Evolutionary conservation across 2,797 vertebrate species (phyloP).

Genomic region (Enteromius fasciolatus): DNA sequence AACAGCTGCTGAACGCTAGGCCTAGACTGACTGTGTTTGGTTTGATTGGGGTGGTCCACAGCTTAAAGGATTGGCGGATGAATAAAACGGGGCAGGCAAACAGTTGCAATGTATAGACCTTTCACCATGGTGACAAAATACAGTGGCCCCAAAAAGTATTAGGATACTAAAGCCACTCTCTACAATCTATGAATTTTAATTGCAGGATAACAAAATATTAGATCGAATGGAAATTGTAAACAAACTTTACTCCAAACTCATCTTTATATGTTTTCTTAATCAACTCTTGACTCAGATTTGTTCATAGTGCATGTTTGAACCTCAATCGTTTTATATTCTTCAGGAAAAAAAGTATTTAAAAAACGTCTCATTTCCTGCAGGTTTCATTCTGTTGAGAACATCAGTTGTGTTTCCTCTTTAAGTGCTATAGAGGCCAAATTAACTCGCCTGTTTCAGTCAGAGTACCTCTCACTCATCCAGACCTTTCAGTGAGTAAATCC

Average conservation of each 20-base stretch:
- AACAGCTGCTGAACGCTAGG: slow-evolving; percentile 38
- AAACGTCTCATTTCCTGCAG: slow-evolving; percentile 28
- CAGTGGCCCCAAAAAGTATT: slow-evolving; percentile 7
- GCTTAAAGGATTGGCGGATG: slow-evolving; percentile 68
- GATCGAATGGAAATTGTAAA: background rate
- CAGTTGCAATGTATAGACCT: slow-evolving; percentile 60
- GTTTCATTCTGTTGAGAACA: slow-evolving; percentile 58
- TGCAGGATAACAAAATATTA: background rate
- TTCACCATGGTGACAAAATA: slow-evolving; percentile 50
- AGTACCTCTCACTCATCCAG: slow-evolving; percentile 64
- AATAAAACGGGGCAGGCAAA: slow-evolving; percentile 68
- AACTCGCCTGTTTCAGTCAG: slow-evolving; percentile 63
- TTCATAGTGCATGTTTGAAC: background rate
- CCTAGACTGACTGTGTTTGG: slow-evolving; percentile 34
- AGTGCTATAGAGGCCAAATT: slow-evolving; percentile 62
- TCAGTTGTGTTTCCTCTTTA: slow-evolving; percentile 55
- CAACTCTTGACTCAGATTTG: background rate
- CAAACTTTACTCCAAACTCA: background rate
- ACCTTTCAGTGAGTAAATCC: slow-evolving; percentile 61
- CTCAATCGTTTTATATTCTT: slow-evolving; percentile 5
- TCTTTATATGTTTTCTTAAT: background rate
- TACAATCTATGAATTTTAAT: slow-evolving; percentile 1
- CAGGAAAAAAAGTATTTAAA: slow-evolving; percentile 35
- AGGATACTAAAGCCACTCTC: background rate
- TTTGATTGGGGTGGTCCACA: slow-evolving; percentile 56